phyloP scores from a whole-genome alignment of 1,140 invertebrate genomes.

The Schmidtea mediterranea region DNA sequence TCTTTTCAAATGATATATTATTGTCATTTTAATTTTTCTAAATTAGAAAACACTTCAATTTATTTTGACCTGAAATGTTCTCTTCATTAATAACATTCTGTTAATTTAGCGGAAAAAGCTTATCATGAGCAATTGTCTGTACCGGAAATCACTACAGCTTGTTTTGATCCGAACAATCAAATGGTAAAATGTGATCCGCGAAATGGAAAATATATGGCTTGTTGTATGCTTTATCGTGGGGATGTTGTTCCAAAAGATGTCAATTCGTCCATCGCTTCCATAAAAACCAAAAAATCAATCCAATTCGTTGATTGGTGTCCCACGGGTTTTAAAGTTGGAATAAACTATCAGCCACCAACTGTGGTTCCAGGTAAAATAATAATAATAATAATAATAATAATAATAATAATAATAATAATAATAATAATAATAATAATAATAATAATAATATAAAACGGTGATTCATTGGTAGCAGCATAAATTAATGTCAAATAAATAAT shows the following conservation, averaged over 20 bases:
- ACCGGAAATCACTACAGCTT: conserved; percentile 30
- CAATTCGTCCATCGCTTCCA: conserved; percentile 51
- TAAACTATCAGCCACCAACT: conserved; percentile 28
- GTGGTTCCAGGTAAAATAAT: conserved; percentile 38
- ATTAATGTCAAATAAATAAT: too few species aligned
- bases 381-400: too few species aligned
- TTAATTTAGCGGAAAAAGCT: conserved; percentile 9
- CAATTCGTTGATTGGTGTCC: conserved; percentile 59
- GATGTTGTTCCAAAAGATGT: conserved; percentile 46
- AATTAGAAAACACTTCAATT: too few species aligned
- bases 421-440: too few species aligned
- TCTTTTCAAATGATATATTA: too few species aligned
- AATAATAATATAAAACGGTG: too few species aligned
- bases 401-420: too few species aligned
- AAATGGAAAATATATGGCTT: conserved; percentile 58
- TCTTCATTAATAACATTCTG: too few species aligned
- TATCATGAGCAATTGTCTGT: conserved; percentile 31
- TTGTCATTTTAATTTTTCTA: too few species aligned
- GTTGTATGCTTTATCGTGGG: conserved; percentile 19
- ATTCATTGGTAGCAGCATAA: too few species aligned
- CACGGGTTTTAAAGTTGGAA: conserved; percentile 34
- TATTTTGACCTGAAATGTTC: too few species aligned
- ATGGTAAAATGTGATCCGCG: conserved; percentile 42
- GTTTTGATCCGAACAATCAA: conserved; percentile 38
- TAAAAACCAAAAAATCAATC: conserved; percentile 46